Evolutionary conservation across 2,113 vertebrate species (phyloP).

Genomic region (Promerops cafer): DNA sequence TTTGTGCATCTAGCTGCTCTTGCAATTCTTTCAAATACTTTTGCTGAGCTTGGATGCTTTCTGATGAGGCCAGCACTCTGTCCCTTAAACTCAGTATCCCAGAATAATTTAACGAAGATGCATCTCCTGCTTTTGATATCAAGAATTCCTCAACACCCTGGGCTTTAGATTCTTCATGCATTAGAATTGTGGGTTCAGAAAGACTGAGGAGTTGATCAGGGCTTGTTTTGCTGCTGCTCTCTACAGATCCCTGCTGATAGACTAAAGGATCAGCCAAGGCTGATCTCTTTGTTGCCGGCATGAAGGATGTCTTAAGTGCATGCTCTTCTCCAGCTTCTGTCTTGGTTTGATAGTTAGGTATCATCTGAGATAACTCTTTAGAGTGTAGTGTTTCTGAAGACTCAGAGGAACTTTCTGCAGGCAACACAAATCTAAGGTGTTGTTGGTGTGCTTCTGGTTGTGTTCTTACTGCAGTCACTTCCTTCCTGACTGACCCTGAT

Average conservation of each 20-base stretch:
- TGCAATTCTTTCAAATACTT: constrained; percentile 63
- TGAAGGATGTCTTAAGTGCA: neutral
- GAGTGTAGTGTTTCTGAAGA: neutral
- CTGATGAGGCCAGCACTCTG: constrained; percentile 32
- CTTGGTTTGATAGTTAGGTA: neutral
- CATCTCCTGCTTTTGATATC: neutral
- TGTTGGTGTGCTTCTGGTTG: neutral
- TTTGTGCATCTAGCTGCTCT: constrained; percentile 61
- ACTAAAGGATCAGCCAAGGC: neutral
- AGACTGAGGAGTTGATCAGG: neutral
- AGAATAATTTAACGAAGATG: constrained; percentile 10
- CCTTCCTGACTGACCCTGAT: neutral
- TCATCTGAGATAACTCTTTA: neutral
- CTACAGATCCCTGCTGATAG: neutral
- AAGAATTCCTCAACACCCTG: neutral
- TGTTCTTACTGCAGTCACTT: neutral
- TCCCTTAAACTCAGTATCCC: constrained; percentile 14
- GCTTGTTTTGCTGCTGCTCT: neutral
- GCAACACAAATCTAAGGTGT: neutral
- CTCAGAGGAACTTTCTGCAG: neutral
- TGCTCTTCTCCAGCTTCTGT: neutral
- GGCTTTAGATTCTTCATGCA: neutral
- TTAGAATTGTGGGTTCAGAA: neutral
- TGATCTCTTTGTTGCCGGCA: neutral
- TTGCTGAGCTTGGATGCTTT: constrained; percentile 60